Evolutionary conservation across 1,140 invertebrate species (phyloP), one percentile per base, ranked within the genome.

Genomic region (Probaryconus sp.): DNA sequence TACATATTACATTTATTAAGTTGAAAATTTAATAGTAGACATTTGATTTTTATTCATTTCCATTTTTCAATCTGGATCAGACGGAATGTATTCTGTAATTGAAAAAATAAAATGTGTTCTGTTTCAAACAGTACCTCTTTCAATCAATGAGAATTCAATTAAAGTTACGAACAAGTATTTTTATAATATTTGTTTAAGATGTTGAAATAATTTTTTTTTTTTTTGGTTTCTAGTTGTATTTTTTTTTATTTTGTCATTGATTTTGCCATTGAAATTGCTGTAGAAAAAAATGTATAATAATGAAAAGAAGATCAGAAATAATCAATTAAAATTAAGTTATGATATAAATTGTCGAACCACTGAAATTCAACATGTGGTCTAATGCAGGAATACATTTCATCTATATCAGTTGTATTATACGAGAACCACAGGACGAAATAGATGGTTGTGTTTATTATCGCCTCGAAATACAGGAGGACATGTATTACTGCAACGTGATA

Each of bases 61-160:
- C 21, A 24, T 24, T 24, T 7, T 24, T 24, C 21, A 24, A 4
- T 24, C 7, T 24, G 21, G 7, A 4, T 7, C 3, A 24, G 21
- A 24, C 3, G 3, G 14, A 63, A 10, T 37, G 31, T 18, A 45
- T 26, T 45, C 47, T 42, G 45, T 31, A 20, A 45, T 37, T n/a
- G 30, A 40, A 55, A 48, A 45, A 55, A 65, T 48, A 65, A 38
- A 56, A 38, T 55, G 45, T 48, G 38, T 42, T 55, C 55, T 43
- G 45, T 43, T 17, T 64, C 48, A 26, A 48, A 17, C 31, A 2
- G 21, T 48, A n/a, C 45, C 26, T 5, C 21, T 28, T 55, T 53
- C 42, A 16, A 65, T 55, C 48, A 55, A 47, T 55, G 28, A 11
- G 47, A 65, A 47, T 47, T 21, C 21, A 48, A 33, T 55, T 65